Percentiles rank a stretch among this genome's conserved stretches.
Conservation (phyloP, 2,888 invertebrate species). For the Morpho achilles region DNA sequence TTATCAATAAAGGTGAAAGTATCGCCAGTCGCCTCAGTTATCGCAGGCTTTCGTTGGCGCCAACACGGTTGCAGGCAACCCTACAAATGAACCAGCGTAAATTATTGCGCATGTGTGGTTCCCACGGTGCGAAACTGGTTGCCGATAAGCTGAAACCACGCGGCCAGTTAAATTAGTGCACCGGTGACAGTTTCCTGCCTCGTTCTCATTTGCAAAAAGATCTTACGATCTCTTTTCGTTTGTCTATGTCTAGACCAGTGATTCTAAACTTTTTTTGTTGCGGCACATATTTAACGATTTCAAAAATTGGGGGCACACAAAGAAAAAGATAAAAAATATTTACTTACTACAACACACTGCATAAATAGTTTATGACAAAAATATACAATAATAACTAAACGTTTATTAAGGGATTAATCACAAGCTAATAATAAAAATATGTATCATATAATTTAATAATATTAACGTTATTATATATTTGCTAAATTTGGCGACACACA, state of each 20-base stretch:
- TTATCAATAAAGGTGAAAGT: conserved; percentile 34
- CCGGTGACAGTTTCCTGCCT: conserved; percentile 72
- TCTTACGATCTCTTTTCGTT: conserved; percentile 27
- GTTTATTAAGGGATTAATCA: no score
- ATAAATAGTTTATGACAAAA: no score
- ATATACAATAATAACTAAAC: no score
- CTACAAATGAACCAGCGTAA: conserved; percentile 64
- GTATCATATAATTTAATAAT: no score
- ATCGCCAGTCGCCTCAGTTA: conserved; percentile 25
- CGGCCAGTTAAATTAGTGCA: conserved; percentile 67
- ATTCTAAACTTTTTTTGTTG: no score
- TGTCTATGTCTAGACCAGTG: conserved; percentile 18
- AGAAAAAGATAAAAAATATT: no score
- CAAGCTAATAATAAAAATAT: no score
- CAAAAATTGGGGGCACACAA: no score
- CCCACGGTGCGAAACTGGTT: conserved; percentile 76
- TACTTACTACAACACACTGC: no score
- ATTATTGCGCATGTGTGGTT: conserved; percentile 66
- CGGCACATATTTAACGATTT: no score
- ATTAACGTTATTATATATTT: no score
- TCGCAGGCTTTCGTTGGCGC: conserved; percentile 20
- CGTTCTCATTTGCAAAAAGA: conserved; percentile 34
- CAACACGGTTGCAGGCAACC: conserved; percentile 42
- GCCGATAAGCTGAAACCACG: conserved; percentile 70
- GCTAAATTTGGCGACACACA: no score